These are phyloP conservation scores for Stenichneumon culpator DNA, from an alignment of 2,888 invertebrate species.

Conservation along the genomic window DNA sequence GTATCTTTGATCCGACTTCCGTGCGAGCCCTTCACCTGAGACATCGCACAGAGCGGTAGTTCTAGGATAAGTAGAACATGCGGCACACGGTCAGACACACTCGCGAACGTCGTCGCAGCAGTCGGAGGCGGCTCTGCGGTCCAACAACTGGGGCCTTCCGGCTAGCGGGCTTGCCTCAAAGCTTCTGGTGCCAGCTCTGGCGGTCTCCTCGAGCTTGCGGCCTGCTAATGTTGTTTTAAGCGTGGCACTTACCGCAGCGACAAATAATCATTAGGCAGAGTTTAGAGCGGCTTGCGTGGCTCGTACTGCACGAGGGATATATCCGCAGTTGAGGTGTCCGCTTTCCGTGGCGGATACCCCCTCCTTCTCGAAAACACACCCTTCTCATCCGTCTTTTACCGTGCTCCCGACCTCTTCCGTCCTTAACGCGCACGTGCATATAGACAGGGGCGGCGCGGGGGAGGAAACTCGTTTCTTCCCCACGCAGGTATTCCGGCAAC, in stretches of 20 bases:
- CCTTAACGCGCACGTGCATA: conserved; percentile 20
- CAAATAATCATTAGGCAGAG: conserved; percentile 83
- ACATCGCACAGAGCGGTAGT: conserved; percentile 19
- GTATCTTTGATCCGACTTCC: conserved; percentile 48
- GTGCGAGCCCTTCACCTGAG: conserved; percentile 22
- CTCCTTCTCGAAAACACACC: conserved; percentile 6
- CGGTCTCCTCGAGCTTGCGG: conserved; percentile 77
- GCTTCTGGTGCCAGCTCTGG: conserved; percentile 70
- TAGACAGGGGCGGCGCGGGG: neutral
- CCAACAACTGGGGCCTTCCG: conserved; percentile 35
- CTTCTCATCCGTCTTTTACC: conserved; percentile 10
- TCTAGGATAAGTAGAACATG: conserved; percentile 17
- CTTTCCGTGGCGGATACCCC: conserved; percentile 40
- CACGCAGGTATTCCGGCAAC: conserved; percentile 72
- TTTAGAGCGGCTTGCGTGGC: conserved; percentile 76
- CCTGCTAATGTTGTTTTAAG: conserved; percentile 82
- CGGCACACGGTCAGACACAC: conserved; percentile 9
- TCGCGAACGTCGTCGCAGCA: conserved; percentile 12
- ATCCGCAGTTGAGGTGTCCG: conserved; percentile 63
- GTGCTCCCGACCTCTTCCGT: conserved; percentile 50
- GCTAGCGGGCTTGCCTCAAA: conserved; percentile 66
- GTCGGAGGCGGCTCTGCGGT: conserved; percentile 18
- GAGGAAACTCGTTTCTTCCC: conserved; percentile 65
- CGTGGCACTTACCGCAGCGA: conserved; percentile 81
- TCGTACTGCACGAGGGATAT: conserved; percentile 28